Percentiles rank a stretch among this genome's conserved stretches.
phyloP scores from a whole-genome alignment of 2,888 invertebrate genomes.

The Ophion obscuratus region DNA sequence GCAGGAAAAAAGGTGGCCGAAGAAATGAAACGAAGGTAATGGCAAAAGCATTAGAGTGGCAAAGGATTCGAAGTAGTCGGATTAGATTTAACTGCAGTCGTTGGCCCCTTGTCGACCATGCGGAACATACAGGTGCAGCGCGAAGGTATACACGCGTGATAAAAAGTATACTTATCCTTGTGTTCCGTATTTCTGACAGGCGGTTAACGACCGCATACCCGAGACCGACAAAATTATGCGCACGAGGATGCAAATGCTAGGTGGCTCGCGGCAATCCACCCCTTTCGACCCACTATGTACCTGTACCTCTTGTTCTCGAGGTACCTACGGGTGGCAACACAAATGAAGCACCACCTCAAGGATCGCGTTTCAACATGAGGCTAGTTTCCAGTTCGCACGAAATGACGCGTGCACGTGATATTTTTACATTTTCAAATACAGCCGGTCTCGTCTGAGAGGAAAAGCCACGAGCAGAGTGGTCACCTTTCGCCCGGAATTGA shows the following conservation, averaged over 20 bases:
- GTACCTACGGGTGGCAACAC: constrained; percentile 57
- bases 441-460: background rate
- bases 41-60: constrained; percentile 19
- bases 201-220: constrained; percentile 58
- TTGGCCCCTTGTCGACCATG: background rate
- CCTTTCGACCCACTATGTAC: constrained; percentile 10
- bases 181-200: constrained; percentile 62
- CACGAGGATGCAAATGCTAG: constrained; percentile 70
- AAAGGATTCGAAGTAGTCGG: constrained; percentile 31
- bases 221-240: constrained; percentile 68
- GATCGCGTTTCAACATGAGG: constrained; percentile 47
- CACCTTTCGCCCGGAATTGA: constrained; percentile 11
- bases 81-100: constrained; percentile 33
- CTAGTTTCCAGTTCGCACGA: constrained; percentile 43
- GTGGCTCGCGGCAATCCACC: constrained; percentile 45
- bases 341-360: constrained; percentile 37
- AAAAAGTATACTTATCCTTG: constrained; percentile 59
- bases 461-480: background rate
- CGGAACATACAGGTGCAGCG: constrained; percentile 23
- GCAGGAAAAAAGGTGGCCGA: background rate
- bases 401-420: constrained; percentile 59
- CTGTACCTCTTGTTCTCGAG: constrained; percentile 20
- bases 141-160: constrained; percentile 47
- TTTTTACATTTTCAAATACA: constrained; percentile 63
- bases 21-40: constrained; percentile 8